Evolutionary conservation across 2,113 vertebrate genomes (phyloP).

Genomic region (Myocastor coypus): DNA sequence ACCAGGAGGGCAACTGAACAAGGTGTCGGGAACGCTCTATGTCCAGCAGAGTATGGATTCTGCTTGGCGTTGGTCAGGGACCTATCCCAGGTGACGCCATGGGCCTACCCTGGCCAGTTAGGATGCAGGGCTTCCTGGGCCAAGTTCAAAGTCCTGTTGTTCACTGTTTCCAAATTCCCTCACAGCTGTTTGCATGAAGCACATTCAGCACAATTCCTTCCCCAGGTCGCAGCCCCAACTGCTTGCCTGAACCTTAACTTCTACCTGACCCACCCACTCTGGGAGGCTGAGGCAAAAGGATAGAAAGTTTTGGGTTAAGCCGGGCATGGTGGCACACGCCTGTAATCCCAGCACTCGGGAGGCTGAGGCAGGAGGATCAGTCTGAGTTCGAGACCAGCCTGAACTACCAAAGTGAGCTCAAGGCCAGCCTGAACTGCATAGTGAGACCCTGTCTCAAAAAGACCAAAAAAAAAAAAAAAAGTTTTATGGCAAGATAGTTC

Average conservation of each 20-base stretch:
- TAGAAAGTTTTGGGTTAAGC: neutral
- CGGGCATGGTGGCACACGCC: too few species aligned
- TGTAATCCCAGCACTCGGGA: too few species aligned
- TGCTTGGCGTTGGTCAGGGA: neutral
- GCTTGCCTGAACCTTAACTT: neutral
- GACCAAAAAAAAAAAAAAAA: too few species aligned
- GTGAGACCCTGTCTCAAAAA: too few species aligned
- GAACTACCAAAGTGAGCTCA: too few species aligned
- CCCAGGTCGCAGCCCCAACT: neutral
- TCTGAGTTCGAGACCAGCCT: too few species aligned
- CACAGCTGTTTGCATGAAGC: neutral
- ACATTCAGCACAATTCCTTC: neutral
- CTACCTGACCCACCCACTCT: neutral
- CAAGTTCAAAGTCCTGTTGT: neutral
- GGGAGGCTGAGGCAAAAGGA: neutral
- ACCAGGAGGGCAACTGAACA: neutral
- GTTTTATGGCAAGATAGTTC: too few species aligned
- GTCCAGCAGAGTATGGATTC: neutral
- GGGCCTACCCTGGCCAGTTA: neutral
- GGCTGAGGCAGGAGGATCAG: too few species aligned
- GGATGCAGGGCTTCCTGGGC: neutral
- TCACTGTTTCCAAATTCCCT: neutral
- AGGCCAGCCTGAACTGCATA: too few species aligned
- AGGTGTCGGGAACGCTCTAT: neutral
- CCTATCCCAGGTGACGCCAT: neutral